Percentiles rank a stretch among this genome's conserved stretches.
phyloP scores from a whole-genome alignment of 2,797 vertebrate genomes.

The Aphelocoma californica region DNA sequence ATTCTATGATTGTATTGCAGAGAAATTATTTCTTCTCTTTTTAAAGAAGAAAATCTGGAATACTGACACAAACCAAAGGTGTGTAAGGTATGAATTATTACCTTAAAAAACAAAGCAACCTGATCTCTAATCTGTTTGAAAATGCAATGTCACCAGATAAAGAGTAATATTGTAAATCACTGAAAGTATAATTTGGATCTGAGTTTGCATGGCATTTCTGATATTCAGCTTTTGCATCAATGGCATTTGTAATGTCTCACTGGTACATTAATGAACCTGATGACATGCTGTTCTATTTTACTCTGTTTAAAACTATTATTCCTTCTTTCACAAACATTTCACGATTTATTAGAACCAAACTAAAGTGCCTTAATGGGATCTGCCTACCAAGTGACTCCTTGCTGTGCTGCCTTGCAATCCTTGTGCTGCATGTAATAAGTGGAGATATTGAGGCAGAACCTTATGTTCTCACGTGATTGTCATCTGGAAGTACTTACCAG shows the following conservation, averaged over 20 bases:
- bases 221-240: background rate
- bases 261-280: background rate
- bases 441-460: background rate
- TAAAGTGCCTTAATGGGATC: background rate
- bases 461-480: background rate
- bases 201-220: background rate
- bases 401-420: background rate
- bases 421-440: background rate
- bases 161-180: background rate
- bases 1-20: background rate
- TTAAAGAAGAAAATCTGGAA: background rate
- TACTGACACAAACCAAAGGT: background rate
- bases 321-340: background rate
- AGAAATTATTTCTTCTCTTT: background rate
- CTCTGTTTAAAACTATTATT: background rate
- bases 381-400: background rate
- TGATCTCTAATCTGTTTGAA: background rate
- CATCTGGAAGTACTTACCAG: slow-evolving; percentile 32
- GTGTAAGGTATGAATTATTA: background rate
- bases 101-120: background rate
- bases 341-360: background rate
- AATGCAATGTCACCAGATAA: background rate
- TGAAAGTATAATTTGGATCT: background rate
- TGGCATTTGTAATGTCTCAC: background rate
- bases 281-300: background rate